A percentile compares a stretch with the other conserved stretches of the same genome.
Evolutionary conservation across 2,113 vertebrate genomes (phyloP).

Genomic region (Prionailurus bengalensis): DNA sequence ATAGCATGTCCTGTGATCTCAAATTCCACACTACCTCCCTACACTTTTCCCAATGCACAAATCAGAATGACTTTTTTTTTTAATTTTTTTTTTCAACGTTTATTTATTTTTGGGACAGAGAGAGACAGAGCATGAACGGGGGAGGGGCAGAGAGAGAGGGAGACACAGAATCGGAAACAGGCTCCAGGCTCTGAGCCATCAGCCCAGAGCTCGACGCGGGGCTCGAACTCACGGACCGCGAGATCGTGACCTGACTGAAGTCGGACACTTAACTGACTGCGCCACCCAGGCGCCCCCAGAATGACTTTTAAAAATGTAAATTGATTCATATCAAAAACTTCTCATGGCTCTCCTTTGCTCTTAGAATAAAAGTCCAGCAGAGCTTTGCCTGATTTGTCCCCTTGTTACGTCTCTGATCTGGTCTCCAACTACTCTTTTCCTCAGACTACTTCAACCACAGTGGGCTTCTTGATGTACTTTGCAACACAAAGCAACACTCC

Average conservation of each 20-base stretch:
- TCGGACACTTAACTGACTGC: too few species aligned
- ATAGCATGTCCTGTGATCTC: background rate
- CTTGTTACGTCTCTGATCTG: background rate
- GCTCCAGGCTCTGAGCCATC: too few species aligned
- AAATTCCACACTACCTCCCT: background rate
- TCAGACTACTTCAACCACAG: background rate
- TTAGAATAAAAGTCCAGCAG: background rate
- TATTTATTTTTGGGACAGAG: too few species aligned
- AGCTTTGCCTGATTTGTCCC: background rate
- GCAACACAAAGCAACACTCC: background rate
- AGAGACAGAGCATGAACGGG: too few species aligned
- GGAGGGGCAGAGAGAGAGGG: too few species aligned
- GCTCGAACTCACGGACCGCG: too few species aligned
- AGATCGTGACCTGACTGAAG: too few species aligned
- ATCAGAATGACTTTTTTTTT: background rate
- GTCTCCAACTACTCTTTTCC: background rate
- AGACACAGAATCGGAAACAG: too few species aligned
- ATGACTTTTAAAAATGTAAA: background rate
- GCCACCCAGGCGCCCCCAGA: background rate
- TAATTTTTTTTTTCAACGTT: too few species aligned
- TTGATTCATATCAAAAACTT: background rate
- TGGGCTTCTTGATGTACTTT: background rate
- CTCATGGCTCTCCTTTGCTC: background rate
- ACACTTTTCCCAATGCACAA: background rate
- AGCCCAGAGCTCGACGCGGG: too few species aligned